Conservation (phyloP, 92 coral and sea anemone species). For the Pocillopora grandis region DNA sequence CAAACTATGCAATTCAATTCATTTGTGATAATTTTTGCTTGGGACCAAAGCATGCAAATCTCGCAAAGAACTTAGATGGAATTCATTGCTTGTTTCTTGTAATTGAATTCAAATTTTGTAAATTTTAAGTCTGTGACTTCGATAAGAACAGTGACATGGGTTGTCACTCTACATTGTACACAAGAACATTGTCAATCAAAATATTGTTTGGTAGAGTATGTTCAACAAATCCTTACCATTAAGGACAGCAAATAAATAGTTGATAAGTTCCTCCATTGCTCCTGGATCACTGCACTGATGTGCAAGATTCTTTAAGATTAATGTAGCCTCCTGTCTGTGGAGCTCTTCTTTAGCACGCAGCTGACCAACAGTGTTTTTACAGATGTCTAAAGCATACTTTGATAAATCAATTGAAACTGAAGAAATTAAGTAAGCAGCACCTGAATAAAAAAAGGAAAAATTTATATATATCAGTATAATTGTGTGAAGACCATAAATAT, state of each 20-base stretch:
- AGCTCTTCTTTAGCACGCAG: constrained; percentile 86
- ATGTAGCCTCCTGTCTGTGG: constrained; percentile 73
- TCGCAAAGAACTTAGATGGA: too few relatives aligned
- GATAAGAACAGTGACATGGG: too few relatives aligned
- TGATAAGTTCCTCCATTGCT: constrained; percentile 75
- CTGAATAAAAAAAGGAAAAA: constrained; percentile 35
- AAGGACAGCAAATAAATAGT: constrained; percentile 79
- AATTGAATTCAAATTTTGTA: too few relatives aligned
- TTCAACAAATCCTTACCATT: constrained; percentile 60
- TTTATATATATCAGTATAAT: too few relatives aligned
- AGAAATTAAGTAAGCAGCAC: constrained; percentile 67
- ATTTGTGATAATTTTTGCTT: too few relatives aligned
- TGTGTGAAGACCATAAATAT: too few relatives aligned
- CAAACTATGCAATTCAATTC: too few relatives aligned
- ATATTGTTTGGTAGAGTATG: not conserved
- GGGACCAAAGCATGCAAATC: too few relatives aligned
- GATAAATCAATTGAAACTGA: constrained; percentile 93
- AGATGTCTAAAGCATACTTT: constrained; percentile 82
- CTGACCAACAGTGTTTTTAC: constrained; percentile 83
- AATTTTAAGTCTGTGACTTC: too few relatives aligned
- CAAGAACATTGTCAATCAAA: not conserved
- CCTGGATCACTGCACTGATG: constrained; percentile 95
- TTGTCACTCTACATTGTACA: not conserved
- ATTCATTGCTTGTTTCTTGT: too few relatives aligned
- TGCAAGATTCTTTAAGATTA: constrained; percentile 69